Conservation (phyloP, 23 tunicate species). For the Aplidium turbinatum region DNA sequence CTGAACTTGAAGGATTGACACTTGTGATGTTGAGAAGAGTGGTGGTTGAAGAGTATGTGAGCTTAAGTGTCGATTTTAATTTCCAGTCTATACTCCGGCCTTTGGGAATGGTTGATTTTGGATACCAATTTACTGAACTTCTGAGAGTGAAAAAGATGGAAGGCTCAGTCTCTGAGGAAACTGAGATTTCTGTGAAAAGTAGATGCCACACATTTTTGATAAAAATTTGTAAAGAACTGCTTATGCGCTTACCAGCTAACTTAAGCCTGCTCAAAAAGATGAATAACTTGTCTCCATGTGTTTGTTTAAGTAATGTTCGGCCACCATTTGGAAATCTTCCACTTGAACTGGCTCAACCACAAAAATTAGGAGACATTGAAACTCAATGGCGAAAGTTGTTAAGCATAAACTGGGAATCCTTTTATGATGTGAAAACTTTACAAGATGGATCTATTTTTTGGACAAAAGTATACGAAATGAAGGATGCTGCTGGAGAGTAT, state of each 20-base stretch:
- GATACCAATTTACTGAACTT: not conserved
- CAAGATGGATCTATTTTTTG: slow-evolving; percentile 2
- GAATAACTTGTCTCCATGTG: not conserved
- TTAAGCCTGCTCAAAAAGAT: not conserved
- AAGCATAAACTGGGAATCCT: not conserved
- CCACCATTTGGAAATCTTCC: not conserved
- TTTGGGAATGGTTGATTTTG: not conserved
- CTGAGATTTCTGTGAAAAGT: not conserved
- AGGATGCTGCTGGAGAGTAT: slow-evolving; percentile 1
- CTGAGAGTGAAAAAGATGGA: too few species aligned
- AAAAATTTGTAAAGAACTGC: not conserved
- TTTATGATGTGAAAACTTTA: not conserved
- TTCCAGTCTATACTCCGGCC: too few species aligned
- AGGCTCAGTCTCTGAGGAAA: too few species aligned
- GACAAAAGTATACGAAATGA: not conserved
- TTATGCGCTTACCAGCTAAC: not conserved
- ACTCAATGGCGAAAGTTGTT: not conserved
- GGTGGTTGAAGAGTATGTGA: too few species aligned
- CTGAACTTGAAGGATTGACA: too few species aligned
- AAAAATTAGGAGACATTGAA: not conserved
- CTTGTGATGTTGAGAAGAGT: too few species aligned
- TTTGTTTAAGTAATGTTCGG: not conserved
- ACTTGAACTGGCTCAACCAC: not conserved
- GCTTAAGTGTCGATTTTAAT: too few species aligned
- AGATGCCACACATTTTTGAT: slow-evolving; percentile 9